Percentiles rank a stretch among this genome's conserved stretches.
Evolutionary conservation across 2,888 invertebrate species (phyloP).

Genomic region (Eupithecia tripunctaria): DNA sequence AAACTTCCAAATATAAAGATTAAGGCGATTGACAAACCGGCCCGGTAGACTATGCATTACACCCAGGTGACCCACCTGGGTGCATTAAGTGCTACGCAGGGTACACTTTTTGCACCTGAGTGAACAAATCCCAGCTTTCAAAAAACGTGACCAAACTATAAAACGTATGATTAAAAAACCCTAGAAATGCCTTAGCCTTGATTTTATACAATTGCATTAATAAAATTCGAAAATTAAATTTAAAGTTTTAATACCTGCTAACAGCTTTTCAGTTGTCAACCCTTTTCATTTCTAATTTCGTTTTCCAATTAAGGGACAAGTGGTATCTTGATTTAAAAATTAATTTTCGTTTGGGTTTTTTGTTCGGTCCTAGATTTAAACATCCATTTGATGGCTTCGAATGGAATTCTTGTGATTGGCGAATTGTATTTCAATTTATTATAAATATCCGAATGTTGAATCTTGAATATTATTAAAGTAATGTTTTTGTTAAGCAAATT

Average conservation of each 20-base stretch:
- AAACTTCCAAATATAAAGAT: too few species aligned
- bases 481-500: neutral
- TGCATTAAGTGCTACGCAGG: too few species aligned
- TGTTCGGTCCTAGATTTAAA: slow-evolving; percentile 14
- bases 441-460: neutral
- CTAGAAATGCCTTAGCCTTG: neutral
- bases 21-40: too few species aligned
- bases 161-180: neutral
- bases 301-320: slow-evolving; percentile 34
- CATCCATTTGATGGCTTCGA: neutral
- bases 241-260: slow-evolving; percentile 41
- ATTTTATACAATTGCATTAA: neutral
- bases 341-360: slow-evolving; percentile 24
- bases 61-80: too few species aligned
- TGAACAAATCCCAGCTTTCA: too few species aligned
- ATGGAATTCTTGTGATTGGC: slow-evolving; percentile 4
- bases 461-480: neutral
- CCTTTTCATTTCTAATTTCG: slow-evolving; percentile 44
- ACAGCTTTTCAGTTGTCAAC: slow-evolving; percentile 43
- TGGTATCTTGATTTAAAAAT: slow-evolving; percentile 40
- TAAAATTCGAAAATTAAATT: slow-evolving; percentile 37
- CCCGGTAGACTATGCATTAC: too few species aligned
- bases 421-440: slow-evolving; percentile 1
- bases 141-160: neutral
- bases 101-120: too few species aligned